These are phyloP conservation scores for Dryas iulia DNA, from an alignment of 1,140 invertebrate species.

Conservation along the genomic window DNA sequence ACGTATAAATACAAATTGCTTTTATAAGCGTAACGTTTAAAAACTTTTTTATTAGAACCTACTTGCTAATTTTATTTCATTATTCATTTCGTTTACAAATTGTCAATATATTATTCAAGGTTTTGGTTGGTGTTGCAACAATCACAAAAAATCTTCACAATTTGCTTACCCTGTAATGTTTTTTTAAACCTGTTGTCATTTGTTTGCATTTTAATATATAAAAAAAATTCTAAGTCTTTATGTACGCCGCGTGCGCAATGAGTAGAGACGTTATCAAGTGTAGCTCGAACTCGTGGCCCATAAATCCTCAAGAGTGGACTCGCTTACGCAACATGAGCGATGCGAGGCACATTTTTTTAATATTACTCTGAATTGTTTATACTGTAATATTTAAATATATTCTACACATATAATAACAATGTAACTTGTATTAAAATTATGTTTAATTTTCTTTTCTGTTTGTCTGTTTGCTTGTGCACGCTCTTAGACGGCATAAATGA, in stretches of 20 bases:
- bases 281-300: conserved; percentile 64
- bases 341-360: conserved; percentile 27
- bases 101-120: conserved; percentile 14
- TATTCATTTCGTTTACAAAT: neutral
- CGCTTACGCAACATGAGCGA: conserved; percentile 67
- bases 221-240: conserved; percentile 41
- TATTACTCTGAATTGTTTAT: neutral
- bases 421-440: neutral
- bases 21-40: neutral
- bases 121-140: neutral
- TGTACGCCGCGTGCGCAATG: conserved; percentile 41
- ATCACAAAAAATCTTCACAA: conserved; percentile 1
- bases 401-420: no score
- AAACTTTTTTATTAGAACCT: neutral
- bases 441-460: no score
- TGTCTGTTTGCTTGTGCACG: no score
- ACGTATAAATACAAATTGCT: neutral
- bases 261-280: conserved; percentile 70
- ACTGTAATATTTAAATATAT: no score
- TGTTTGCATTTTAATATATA: conserved; percentile 44
- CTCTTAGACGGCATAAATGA: no score
- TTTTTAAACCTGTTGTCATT: conserved; percentile 41
- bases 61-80: neutral
- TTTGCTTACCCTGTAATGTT: conserved; percentile 19
- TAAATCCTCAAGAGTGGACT: conserved; percentile 64